These are phyloP conservation scores for Rhagonycha lutea DNA, from an alignment of 2,888 invertebrate genomes.

Conservation along the genomic window DNA sequence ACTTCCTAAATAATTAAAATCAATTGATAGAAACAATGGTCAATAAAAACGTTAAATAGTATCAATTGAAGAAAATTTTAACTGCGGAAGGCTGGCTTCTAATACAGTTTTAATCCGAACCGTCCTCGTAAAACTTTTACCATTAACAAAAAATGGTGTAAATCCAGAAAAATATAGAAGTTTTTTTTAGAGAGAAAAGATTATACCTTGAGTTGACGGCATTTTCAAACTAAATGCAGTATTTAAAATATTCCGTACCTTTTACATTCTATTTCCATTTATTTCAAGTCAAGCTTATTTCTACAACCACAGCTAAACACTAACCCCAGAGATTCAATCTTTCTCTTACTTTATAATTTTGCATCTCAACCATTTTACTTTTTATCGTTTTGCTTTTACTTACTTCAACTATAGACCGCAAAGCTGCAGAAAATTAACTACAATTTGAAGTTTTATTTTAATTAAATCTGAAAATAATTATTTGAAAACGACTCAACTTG, in stretches of 20 bases:
- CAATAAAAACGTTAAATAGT: neutral
- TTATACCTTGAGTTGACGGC: neutral
- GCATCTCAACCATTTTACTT: neutral
- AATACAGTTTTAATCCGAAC: neutral
- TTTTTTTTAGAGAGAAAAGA: neutral
- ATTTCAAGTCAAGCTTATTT: slow-evolving; percentile 1
- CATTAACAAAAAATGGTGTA: neutral
- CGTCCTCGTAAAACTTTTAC: neutral
- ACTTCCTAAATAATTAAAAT: neutral
- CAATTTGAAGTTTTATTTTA: neutral
- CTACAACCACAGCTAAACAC: slow-evolving; percentile 2
- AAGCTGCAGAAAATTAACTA: neutral
- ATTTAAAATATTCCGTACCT: neutral
- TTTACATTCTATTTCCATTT: neutral
- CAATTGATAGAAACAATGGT: neutral
- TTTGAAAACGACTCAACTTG: neutral
- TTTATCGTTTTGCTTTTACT: neutral
- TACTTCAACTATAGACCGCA: neutral
- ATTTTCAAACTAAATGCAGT: neutral
- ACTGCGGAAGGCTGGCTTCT: neutral
- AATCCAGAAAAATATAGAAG: neutral
- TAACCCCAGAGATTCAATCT: neutral
- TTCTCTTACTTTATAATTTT: neutral
- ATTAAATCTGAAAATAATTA: neutral
- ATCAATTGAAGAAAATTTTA: neutral